Base-by-base conservation (phyloP, 2,113 vertebrate genomes). In the Seriola rivoliana region DNA sequence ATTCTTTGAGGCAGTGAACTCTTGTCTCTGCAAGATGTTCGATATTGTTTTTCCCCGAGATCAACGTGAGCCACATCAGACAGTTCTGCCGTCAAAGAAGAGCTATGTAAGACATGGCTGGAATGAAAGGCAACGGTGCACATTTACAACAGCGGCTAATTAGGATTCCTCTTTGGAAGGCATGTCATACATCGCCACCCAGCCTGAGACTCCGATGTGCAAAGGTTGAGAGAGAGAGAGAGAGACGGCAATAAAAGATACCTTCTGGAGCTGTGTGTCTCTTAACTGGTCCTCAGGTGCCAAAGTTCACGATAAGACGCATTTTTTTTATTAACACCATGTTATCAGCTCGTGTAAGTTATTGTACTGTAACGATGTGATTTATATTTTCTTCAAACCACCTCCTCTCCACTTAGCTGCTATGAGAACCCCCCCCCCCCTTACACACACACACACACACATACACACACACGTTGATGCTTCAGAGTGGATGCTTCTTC, bases 121-220 rank as follows among this genome's bases (percentile, higher is more conserved):
- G 36, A 63, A 88, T 71, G 54, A 88, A 75, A 88, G 67, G 40
- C 4, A 62, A 62, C 10, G 1, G 67, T 21, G 68, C 63, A 66
- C 55, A 54, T 89, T 84, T 78, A 84, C 82, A 86, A 75, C 46
- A 21, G 57, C 5, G 1, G 63, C 58, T 89, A 89, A 91, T 91
- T 88, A 85, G 86, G 64, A 82, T 85, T 77, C 80, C 63, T 86
- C 60, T 85, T 85, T 34, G 52, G 17, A 82, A 80, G 16, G 4
- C 32, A 36, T 17, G 54, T 25, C 5, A 46, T 69, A 29, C 29
- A 10, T 8, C 57, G 52, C 44, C 21, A 57, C 71, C 48, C 73
- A 57, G 72, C 17, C 32, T 44, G 69, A 71, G 36, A 3, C 60
- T 54, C 34, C 0, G 1, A 70, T 50, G 16, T 57, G 44, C 71